A percentile compares a stretch with the other conserved stretches of the same genome.
phyloP scores from a whole-genome alignment of 2,797 vertebrate species.

The Coregonus suidteri region DNA sequence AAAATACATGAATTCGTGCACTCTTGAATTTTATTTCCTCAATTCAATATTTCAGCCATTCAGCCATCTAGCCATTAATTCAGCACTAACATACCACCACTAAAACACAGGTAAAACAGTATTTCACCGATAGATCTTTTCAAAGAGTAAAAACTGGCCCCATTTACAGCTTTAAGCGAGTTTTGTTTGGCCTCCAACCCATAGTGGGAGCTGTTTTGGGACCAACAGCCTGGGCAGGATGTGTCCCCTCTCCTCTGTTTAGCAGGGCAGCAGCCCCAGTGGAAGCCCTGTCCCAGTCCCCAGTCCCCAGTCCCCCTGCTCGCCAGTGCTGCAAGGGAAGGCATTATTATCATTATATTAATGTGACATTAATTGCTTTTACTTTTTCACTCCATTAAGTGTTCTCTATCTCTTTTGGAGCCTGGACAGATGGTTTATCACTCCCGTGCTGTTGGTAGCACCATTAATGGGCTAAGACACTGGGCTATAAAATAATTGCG shows the following conservation, averaged over 20 bases:
- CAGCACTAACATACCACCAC: neutral
- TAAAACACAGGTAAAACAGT: neutral
- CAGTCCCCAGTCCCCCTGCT: constrained; percentile 29
- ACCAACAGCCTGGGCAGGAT: constrained; percentile 40
- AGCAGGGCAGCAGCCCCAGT: neutral
- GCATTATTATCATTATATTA: constrained; percentile 88
- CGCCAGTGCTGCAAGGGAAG: constrained; percentile 72
- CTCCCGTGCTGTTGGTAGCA: constrained; percentile 78
- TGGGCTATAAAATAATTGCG: constrained; percentile 84
- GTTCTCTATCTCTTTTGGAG: constrained; percentile 83
- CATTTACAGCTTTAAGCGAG: neutral
- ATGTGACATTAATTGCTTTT: constrained; percentile 89
- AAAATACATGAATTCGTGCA: neutral
- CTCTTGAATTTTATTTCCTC: constrained; percentile 4
- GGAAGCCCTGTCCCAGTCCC: neutral
- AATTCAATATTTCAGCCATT: constrained; percentile 3
- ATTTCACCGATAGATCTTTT: neutral
- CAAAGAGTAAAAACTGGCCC: neutral
- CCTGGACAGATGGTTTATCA: constrained; percentile 84
- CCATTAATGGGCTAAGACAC: constrained; percentile 85
- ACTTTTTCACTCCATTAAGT: constrained; percentile 88
- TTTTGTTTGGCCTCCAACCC: constrained; percentile 23
- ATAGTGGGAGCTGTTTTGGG: constrained; percentile 37
- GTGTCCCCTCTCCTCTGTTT: neutral
- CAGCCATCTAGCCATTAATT: neutral